Percentiles rank a stretch among this genome's conserved stretches.
Evolutionary conservation across 2,797 vertebrate genomes (phyloP).

Genomic region (Pantherophis alleghaniensis): DNA sequence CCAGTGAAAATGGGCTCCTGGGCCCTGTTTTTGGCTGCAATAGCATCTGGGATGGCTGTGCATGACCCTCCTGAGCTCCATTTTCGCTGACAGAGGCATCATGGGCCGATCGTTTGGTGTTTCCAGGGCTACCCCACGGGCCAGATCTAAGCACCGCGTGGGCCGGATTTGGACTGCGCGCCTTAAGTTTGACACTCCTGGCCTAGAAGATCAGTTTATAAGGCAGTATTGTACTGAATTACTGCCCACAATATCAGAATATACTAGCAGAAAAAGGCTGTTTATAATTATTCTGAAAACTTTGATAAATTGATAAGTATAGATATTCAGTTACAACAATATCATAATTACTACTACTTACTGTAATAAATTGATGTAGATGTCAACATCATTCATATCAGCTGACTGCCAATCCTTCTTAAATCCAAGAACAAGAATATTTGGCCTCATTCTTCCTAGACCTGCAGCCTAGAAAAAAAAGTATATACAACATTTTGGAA

Average conservation of each 20-base stretch:
- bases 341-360: slow-evolving; percentile 72
- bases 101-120: too few relatives aligned
- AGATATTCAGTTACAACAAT: not conserved
- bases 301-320: not conserved
- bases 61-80: too few relatives aligned
- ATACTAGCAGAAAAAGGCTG: not conserved
- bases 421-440: slow-evolving; percentile 94
- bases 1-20: too few relatives aligned
- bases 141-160: too few relatives aligned
- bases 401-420: slow-evolving; percentile 92
- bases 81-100: too few relatives aligned
- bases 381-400: slow-evolving; percentile 95
- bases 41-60: too few relatives aligned
- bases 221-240: not conserved
- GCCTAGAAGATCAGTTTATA: not conserved
- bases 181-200: too few relatives aligned
- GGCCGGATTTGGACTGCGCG: too few relatives aligned
- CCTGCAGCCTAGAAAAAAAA: slow-evolving; percentile 84
- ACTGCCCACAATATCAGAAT: not conserved
- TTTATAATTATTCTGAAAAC: not conserved
- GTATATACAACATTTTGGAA: not conserved
- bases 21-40: too few relatives aligned
- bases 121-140: too few relatives aligned
- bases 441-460: slow-evolving; percentile 91
- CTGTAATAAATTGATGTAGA: slow-evolving; percentile 95